Percentiles rank a stretch among this genome's conserved stretches.
These are phyloP conservation scores for Hylaeus volcanicus DNA, from an alignment of 1,140 invertebrate species.

Conservation along the genomic window DNA sequence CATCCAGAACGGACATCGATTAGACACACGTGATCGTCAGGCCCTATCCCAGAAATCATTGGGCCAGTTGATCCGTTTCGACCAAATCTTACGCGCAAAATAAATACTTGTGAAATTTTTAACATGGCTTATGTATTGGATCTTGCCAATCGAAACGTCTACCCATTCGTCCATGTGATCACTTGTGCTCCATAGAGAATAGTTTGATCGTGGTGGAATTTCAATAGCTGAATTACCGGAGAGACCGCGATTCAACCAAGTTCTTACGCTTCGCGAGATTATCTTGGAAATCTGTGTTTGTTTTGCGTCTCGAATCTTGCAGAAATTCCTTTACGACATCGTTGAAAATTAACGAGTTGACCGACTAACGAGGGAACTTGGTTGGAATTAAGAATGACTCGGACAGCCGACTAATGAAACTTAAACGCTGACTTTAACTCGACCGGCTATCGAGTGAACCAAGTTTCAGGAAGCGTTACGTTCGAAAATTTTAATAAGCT, in stretches of 20 bases:
- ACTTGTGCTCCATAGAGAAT: neutral
- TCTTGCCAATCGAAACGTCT: no score
- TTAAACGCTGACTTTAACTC: neutral
- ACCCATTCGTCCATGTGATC: neutral
- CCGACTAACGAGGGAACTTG: neutral
- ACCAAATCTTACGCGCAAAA: no score
- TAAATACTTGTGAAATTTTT: no score
- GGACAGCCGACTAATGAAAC: neutral
- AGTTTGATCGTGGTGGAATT: constrained; percentile 40
- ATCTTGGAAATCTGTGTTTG: neutral
- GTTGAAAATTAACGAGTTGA: neutral
- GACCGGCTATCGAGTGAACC: no score
- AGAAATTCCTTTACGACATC: neutral
- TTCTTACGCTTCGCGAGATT: constrained; percentile 1
- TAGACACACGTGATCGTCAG: neutral
- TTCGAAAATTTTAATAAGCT: no score
- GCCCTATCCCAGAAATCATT: no score
- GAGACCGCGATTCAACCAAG: constrained; percentile 1
- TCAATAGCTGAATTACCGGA: constrained; percentile 45
- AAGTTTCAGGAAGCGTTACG: no score
- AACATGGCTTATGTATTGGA: no score
- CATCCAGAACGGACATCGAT: constrained; percentile 34
- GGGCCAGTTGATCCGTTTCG: no score
- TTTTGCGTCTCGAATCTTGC: neutral
- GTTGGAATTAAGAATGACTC: no score